phyloP scores from a whole-genome alignment of 1,140 invertebrate species.

The Bombus huntii region DNA sequence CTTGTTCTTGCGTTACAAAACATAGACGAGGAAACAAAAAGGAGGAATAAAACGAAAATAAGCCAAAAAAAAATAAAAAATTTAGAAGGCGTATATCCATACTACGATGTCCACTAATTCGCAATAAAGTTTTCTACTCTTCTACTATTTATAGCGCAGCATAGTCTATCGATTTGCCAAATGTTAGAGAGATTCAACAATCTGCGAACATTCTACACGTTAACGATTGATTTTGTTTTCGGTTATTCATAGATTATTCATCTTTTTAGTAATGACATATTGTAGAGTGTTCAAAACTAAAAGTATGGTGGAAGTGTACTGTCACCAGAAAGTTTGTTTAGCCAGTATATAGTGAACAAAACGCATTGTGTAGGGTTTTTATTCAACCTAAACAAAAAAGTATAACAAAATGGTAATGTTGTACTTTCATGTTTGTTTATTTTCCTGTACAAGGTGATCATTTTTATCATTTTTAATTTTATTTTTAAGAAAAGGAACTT shows the following conservation, averaged over 20 bases:
- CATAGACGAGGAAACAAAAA: neutral
- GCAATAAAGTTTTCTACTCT: conserved; percentile 63
- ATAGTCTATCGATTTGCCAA: conserved; percentile 32
- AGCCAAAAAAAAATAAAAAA: neutral
- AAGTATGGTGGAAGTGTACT: neutral
- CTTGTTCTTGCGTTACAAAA: conserved; percentile 43
- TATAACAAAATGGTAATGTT: neutral
- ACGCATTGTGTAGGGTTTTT: neutral
- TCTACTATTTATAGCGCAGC: conserved; percentile 60
- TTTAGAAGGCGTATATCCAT: conserved; percentile 19
- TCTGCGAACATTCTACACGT: neutral
- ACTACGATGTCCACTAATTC: conserved; percentile 10
- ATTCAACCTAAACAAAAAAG: neutral
- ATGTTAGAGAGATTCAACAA: neutral
- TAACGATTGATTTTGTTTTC: neutral
- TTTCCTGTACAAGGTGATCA: neutral
- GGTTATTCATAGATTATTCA: neutral
- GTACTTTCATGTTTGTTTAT: neutral
- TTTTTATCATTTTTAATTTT: conserved; percentile 3
- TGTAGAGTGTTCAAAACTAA: neutral
- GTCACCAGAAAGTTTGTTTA: neutral
- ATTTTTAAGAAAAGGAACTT: neutral
- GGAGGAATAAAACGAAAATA: neutral
- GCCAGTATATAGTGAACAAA: neutral
- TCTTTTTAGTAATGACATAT: neutral